Percentiles rank a stretch among this genome's conserved stretches.
Evolutionary conservation across 2,113 vertebrate genomes (phyloP).

Genomic region (Prunella fulvescens): DNA sequence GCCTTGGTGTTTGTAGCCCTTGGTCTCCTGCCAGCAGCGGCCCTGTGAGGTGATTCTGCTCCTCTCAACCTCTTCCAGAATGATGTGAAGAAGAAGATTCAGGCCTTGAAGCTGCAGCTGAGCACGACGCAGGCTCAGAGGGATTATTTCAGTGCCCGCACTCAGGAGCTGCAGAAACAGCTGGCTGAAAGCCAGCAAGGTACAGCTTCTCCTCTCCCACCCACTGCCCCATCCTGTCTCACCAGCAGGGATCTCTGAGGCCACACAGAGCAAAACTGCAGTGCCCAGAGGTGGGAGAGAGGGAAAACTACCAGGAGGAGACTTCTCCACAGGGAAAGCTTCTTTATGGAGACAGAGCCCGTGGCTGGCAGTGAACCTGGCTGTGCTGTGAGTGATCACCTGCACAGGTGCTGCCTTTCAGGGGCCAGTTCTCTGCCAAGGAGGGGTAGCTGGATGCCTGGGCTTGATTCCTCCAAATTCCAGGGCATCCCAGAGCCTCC

Average conservation of each 20-base stretch:
- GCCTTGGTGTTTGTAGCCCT: neutral
- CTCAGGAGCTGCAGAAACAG: conserved; percentile 53
- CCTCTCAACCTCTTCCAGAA: conserved; percentile 44
- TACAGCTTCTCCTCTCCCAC: neutral
- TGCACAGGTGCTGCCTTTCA: neutral
- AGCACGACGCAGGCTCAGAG: conserved; percentile 5
- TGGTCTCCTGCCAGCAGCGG: neutral
- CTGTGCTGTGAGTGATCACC: neutral
- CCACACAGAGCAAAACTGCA: neutral
- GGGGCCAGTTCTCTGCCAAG: neutral
- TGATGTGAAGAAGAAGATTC: conserved; percentile 11
- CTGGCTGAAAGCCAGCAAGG: conserved; percentile 39
- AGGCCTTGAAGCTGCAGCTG: conserved; percentile 54
- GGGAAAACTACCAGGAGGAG: neutral
- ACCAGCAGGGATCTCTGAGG: neutral
- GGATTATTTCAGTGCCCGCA: neutral
- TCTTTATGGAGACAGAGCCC: neutral
- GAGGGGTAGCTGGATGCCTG: neutral
- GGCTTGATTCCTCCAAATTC: neutral
- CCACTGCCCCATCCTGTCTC: neutral
- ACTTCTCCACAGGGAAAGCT: too few species aligned
- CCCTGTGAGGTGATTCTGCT: neutral
- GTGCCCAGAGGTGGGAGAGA: neutral
- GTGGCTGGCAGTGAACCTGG: neutral
- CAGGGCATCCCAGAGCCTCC: neutral